Percentiles rank a stretch among this genome's conserved stretches.
These are phyloP conservation scores for Scaptomyza reducta DNA, from an alignment of 2,888 invertebrate genomes.

Conservation along the genomic window DNA sequence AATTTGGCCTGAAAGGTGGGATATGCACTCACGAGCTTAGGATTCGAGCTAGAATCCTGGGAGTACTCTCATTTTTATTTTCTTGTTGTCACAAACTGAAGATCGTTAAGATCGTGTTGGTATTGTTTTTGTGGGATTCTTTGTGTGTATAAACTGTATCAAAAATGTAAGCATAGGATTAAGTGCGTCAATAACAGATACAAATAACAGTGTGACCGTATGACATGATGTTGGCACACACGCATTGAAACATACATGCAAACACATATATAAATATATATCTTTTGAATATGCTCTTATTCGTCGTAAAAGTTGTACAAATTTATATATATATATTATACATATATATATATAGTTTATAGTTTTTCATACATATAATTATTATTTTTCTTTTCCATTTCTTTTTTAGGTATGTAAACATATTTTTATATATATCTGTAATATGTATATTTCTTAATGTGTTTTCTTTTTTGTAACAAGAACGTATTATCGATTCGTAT, in stretches of 20 bases:
- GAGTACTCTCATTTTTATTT: neutral
- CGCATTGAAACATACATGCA: conserved; percentile 44
- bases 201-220: conserved; percentile 56
- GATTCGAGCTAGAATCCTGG: conserved; percentile 9
- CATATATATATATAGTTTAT: conserved; percentile 16
- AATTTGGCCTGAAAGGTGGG: conserved; percentile 28
- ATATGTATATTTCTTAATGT: conserved; percentile 1
- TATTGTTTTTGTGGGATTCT: neutral
- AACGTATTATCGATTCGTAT: conserved; percentile 71
- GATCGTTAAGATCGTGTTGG: conserved; percentile 1
- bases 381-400: conserved; percentile 53
- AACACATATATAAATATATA: conserved; percentile 60
- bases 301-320: conserved; percentile 75
- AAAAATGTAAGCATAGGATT: conserved; percentile 56
- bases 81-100: conserved; percentile 2
- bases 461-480: conserved; percentile 56
- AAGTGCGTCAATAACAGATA: conserved; percentile 52
- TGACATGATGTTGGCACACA: conserved; percentile 23
- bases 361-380: conserved; percentile 26
- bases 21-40: neutral
- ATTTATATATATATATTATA: conserved; percentile 62
- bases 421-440: conserved; percentile 17
- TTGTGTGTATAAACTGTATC: conserved; percentile 57
- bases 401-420: conserved; percentile 25
- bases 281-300: conserved; percentile 63